Evolutionary conservation across 2,888 invertebrate genomes (phyloP).

Genomic region (Acronicta aceris): DNA sequence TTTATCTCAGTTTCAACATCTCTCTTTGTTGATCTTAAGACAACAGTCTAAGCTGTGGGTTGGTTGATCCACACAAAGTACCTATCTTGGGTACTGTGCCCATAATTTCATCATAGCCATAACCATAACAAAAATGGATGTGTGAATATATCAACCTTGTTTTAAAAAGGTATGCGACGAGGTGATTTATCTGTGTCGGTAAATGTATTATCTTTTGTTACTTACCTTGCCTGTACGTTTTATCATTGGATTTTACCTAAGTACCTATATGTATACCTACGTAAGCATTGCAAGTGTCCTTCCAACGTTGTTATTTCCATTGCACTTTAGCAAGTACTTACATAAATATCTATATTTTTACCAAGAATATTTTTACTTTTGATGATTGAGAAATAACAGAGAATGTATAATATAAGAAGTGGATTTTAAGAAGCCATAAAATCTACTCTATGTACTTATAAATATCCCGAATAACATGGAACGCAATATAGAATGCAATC

Average conservation of each 20-base stretch:
- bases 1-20: conserved; percentile 16
- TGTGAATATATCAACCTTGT: conserved; percentile 44
- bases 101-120: conserved; percentile 28
- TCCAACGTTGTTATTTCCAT: conserved; percentile 29
- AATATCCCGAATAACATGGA: conserved; percentile 4
- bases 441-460: neutral
- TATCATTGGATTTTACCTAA: conserved; percentile 37
- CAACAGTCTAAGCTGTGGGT: conserved; percentile 17
- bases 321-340: conserved; percentile 3
- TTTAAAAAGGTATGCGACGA: conserved; percentile 35
- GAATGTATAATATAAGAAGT: too few relatives aligned
- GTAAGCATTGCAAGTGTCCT: conserved; percentile 25
- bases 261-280: conserved; percentile 6
- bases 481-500: conserved; percentile 25
- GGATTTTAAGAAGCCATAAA: neutral
- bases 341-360: conserved; percentile 2
- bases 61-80: conserved; percentile 12
- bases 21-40: conserved; percentile 20
- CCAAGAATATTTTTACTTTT: conserved; percentile 1
- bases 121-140: conserved; percentile 43
- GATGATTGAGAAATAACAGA: too few relatives aligned
- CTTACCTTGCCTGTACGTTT: conserved; percentile 46
- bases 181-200: conserved; percentile 44
- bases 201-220: conserved; percentile 49
- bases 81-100: neutral